Conservation (phyloP, 2,113 vertebrate species). For the Indicator indicator region DNA sequence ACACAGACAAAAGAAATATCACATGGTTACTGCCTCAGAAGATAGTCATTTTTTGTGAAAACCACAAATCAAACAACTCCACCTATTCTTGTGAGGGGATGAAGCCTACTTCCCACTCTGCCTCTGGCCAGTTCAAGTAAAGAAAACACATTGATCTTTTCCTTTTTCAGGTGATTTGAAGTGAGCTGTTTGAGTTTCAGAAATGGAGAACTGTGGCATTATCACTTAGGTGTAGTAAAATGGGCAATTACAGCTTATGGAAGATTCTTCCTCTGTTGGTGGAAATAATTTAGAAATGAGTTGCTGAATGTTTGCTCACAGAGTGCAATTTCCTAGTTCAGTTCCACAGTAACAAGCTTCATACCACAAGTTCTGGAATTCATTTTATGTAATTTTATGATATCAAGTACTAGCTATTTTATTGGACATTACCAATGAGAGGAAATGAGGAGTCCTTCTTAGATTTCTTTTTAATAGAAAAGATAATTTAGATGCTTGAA, state of each 20-base stretch:
- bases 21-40: background rate
- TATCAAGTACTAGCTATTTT: background rate
- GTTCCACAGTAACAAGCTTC: background rate
- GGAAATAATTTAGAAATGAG: background rate
- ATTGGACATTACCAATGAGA: background rate
- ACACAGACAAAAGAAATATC: constrained; percentile 12
- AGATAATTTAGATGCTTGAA: background rate
- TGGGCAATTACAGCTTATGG: background rate
- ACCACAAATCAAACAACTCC: background rate
- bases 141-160: background rate
- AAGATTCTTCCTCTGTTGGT: background rate
- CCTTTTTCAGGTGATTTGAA: background rate
- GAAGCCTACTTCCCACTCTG: background rate
- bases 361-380: background rate
- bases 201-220: background rate
- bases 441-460: background rate
- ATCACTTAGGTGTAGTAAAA: background rate
- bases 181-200: background rate
- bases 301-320: background rate
- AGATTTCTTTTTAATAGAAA: background rate
- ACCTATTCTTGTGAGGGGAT: background rate
- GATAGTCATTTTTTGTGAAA: background rate
- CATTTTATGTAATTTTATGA: background rate
- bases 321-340: background rate
- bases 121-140: background rate